phyloP scores from a whole-genome alignment of 1,140 invertebrate species.

The Dendrolimus kikuchii region DNA sequence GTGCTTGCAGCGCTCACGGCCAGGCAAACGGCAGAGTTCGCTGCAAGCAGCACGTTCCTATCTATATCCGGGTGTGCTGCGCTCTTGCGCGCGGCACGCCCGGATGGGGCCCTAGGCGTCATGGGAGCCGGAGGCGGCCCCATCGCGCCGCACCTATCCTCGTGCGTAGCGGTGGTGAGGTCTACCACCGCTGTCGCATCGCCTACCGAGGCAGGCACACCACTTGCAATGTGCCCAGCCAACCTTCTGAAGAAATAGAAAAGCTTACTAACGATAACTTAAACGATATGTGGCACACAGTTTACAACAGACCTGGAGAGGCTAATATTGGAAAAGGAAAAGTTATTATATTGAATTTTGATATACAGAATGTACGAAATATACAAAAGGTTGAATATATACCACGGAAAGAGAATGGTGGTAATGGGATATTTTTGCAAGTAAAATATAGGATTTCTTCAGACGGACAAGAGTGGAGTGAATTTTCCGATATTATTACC shows the following conservation, averaged over 20 bases:
- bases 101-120: too few relatives aligned
- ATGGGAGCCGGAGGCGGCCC: too few relatives aligned
- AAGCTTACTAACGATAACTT: conserved; percentile 32
- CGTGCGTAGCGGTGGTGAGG: too few relatives aligned
- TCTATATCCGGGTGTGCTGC: too few relatives aligned
- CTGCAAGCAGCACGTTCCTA: too few relatives aligned
- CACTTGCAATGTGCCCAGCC: conserved; percentile 42
- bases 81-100: too few relatives aligned
- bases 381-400: conserved; percentile 40
- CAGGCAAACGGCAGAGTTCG: too few relatives aligned
- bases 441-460: conserved; percentile 36
- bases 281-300: conserved; percentile 41
- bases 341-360: conserved; percentile 31
- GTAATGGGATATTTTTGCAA: conserved; percentile 43
- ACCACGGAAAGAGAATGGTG: conserved; percentile 34
- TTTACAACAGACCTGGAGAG: conserved; percentile 27
- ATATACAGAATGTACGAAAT: conserved; percentile 35
- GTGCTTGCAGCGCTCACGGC: too few relatives aligned
- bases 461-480: conserved; percentile 31
- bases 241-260: conserved; percentile 34
- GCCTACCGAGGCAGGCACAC: too few relatives aligned
- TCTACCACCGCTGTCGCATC: too few relatives aligned
- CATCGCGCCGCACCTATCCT: too few relatives aligned
- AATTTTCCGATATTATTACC: conserved; percentile 20
- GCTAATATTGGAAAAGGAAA: conserved; percentile 19